Evolutionary conservation across 1,140 invertebrate genomes (phyloP).

Genomic region (Bombus ignitus): DNA sequence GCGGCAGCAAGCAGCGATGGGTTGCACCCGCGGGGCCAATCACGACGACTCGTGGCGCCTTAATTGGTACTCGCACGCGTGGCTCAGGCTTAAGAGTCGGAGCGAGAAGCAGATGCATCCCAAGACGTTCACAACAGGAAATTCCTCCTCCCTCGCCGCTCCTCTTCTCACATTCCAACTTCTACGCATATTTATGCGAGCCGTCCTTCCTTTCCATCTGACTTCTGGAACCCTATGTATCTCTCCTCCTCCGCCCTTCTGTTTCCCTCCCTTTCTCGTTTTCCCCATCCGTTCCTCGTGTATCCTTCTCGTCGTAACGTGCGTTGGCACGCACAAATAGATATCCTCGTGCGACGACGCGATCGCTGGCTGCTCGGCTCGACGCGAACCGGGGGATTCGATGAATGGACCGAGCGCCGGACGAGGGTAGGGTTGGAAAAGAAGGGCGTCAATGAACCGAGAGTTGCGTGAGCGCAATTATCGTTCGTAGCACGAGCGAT

Average conservation of each 20-base stretch:
- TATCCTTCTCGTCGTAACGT: constrained; percentile 27
- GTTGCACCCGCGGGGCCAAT: constrained; percentile 44
- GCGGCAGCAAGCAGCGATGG: constrained; percentile 1
- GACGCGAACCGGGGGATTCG: constrained; percentile 20
- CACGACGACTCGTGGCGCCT: constrained; percentile 63
- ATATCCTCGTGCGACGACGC: constrained; percentile 55
- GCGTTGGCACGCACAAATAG: constrained; percentile 71
- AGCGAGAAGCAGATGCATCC: constrained; percentile 77
- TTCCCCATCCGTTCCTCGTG: constrained; percentile 33
- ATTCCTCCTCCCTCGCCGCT: constrained; percentile 72
- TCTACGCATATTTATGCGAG: constrained; percentile 42
- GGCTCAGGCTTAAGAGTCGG: constrained; percentile 59
- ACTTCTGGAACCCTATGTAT: constrained; percentile 31
- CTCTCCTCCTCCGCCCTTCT: constrained; percentile 6
- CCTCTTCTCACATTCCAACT: constrained; percentile 53
- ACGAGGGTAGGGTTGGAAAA: constrained; percentile 51
- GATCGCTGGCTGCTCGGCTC: constrained; percentile 1
- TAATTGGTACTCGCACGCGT: constrained; percentile 72
- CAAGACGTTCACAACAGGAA: constrained; percentile 82
- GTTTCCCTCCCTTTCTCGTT: constrained; percentile 5
- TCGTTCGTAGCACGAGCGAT: constrained; percentile 57
- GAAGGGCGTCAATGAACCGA: constrained; percentile 71
- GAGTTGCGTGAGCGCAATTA: constrained; percentile 75
- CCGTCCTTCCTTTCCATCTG: constrained; percentile 48
- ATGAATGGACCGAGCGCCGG: constrained; percentile 74